Conservation (phyloP, 2,113 vertebrate species). For the Tilapia sparmanii region DNA sequence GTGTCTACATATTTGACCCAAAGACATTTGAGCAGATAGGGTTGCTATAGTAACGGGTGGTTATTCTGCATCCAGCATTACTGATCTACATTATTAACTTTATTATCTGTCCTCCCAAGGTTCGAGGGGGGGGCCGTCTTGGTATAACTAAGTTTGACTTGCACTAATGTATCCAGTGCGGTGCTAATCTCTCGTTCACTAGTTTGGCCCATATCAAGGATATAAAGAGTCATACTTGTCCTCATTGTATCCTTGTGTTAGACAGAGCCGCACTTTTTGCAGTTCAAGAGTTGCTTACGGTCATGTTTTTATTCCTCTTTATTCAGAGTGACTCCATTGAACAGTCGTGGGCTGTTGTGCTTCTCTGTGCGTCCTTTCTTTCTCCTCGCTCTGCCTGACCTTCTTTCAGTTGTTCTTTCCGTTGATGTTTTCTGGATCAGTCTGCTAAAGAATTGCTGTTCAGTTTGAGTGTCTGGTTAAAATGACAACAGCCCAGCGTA, state of each 20-base stretch:
- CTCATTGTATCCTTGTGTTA: not conserved
- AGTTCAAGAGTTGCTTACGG: not conserved
- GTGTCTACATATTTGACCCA: not conserved
- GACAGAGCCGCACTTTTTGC: not conserved
- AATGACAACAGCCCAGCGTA: not conserved
- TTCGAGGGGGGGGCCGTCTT: not conserved
- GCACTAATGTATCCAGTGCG: slow-evolving; percentile 10
- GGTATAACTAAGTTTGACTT: not conserved
- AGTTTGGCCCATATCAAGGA: slow-evolving; percentile 8
- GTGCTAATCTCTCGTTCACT: not conserved
- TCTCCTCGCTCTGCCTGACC: not conserved
- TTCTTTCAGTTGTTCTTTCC: not conserved
- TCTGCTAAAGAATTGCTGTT: not conserved
- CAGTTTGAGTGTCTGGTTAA: not conserved
- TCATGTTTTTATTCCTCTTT: not conserved
- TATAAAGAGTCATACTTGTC: not conserved
- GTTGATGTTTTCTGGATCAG: not conserved
- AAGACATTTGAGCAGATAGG: accelerated
- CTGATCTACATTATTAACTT: not conserved
- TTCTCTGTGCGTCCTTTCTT: not conserved
- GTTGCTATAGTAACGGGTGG: not conserved
- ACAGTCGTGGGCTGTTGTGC: not conserved
- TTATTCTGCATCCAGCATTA: not conserved
- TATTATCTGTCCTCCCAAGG: not conserved
- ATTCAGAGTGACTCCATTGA: not conserved